phyloP scores from a whole-genome alignment of 1,140 invertebrate species.

The Oscheius sp. region DNA sequence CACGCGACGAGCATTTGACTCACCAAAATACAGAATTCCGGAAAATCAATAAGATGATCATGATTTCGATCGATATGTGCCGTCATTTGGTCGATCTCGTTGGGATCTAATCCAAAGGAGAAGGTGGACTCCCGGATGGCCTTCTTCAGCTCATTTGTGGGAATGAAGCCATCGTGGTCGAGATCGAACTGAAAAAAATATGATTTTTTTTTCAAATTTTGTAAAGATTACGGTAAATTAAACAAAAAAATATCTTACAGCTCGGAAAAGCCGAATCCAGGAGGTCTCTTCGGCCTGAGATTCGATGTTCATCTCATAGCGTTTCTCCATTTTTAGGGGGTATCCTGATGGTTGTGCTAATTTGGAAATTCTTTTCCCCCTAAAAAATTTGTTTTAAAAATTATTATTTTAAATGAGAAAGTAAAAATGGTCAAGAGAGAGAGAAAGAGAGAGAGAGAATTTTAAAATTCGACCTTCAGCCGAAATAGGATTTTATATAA shows the following conservation, averaged over 20 bases:
- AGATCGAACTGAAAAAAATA: conserved; percentile 38
- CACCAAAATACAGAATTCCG: conserved; percentile 44
- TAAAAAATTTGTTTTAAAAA: too few species aligned
- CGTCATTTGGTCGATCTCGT: conserved; percentile 31
- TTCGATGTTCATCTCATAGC: conserved; percentile 23
- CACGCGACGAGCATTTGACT: neutral
- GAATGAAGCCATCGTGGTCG: conserved; percentile 42
- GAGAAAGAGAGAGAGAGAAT: too few species aligned
- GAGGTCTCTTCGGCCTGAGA: conserved; percentile 13
- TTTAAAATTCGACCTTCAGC: too few species aligned
- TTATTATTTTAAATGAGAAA: too few species aligned
- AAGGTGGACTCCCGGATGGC: conserved; percentile 28
- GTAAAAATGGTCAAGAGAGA: too few species aligned
- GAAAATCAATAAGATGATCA: conserved; percentile 42
- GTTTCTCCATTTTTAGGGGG: conserved; percentile 3
- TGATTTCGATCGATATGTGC: conserved; percentile 36
- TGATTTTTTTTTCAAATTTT: neutral
- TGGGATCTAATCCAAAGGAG: conserved; percentile 33
- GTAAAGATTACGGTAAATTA: neutral
- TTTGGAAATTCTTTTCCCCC: too few species aligned
- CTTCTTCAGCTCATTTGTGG: conserved; percentile 38
- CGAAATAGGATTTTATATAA: too few species aligned
- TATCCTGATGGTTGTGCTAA: too few species aligned
- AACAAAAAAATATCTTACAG: conserved; percentile 16
- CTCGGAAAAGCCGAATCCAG: conserved; percentile 35